phyloP scores from a whole-genome alignment of 2,113 vertebrate species.

The Megaleporinus macrocephalus region DNA sequence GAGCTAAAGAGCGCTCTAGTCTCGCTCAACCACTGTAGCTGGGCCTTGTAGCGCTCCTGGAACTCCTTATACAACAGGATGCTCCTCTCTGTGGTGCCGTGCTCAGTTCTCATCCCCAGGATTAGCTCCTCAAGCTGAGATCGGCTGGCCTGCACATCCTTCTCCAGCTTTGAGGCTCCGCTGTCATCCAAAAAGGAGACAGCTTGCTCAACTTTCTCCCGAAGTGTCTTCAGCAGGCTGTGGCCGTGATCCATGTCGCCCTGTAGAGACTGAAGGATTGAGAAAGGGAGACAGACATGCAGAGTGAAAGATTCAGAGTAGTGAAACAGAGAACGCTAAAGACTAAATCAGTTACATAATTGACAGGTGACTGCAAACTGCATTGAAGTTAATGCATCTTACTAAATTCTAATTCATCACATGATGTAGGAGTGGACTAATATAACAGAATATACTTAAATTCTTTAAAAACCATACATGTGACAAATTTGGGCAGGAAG shows the following conservation, averaged over 20 bases:
- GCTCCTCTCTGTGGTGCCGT: conserved; percentile 84
- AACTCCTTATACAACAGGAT: conserved; percentile 90
- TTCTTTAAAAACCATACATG: too few relatives aligned
- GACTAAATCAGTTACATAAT: too few relatives aligned
- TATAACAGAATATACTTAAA: too few relatives aligned
- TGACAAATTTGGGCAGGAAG: too few relatives aligned
- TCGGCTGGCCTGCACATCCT: conserved; percentile 80
- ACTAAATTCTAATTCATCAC: too few relatives aligned
- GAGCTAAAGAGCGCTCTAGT: conserved; percentile 79
- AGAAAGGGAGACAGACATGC: not conserved
- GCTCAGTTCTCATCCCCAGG: conserved; percentile 85
- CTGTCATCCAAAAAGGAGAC: conserved; percentile 81
- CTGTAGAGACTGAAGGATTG: conserved; percentile 71
- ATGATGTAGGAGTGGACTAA: too few relatives aligned
- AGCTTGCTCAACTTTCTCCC: conserved; percentile 87
- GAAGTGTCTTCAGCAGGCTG: conserved; percentile 87
- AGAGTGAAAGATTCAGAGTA: not conserved
- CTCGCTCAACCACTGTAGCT: conserved; percentile 87
- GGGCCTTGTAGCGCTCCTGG: conserved; percentile 87
- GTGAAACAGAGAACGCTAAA: too few relatives aligned
- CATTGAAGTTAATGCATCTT: too few relatives aligned
- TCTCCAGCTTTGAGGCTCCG: conserved; percentile 81
- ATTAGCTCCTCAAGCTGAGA: conserved; percentile 86
- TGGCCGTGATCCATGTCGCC: conserved; percentile 90
- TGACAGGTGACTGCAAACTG: too few relatives aligned